Evolutionary conservation across 35 echinoderm and acorn worm species (phyloP).

Genomic region (Amphiura filiformis): DNA sequence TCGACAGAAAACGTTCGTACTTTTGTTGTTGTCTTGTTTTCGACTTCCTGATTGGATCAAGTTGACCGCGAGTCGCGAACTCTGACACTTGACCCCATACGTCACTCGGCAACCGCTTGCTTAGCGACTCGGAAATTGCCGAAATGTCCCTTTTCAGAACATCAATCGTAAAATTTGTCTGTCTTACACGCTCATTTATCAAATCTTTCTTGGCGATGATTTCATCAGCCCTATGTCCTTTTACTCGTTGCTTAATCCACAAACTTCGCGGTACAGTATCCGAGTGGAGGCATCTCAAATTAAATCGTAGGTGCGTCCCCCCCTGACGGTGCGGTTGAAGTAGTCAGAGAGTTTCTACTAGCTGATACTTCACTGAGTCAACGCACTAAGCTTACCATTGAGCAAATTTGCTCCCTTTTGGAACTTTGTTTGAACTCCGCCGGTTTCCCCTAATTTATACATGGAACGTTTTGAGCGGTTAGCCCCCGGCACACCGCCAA

Average conservation of each 20-base stretch:
- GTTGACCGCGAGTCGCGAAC: slow-evolving; percentile 6
- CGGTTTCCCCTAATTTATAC: too few species aligned
- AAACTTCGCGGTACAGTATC: slow-evolving; percentile 15
- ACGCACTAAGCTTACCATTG: too few species aligned
- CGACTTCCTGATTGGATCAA: background rate
- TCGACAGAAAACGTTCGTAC: background rate
- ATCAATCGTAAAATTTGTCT: slow-evolving; percentile 34
- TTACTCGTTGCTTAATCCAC: slow-evolving; percentile 15
- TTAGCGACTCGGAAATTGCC: background rate
- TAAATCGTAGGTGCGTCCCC: slow-evolving; percentile 29
- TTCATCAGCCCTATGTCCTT: background rate
- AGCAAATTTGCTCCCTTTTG: too few species aligned
- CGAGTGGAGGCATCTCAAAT: slow-evolving; percentile 9
- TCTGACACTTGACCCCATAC: slow-evolving; percentile 12
- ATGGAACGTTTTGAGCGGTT: too few species aligned
- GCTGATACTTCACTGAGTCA: too few species aligned
- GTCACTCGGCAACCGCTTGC: background rate
- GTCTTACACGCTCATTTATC: slow-evolving; percentile 12
- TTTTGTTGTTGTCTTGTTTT: slow-evolving; percentile 17
- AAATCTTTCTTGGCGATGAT: slow-evolving; percentile 12
- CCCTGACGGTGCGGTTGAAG: too few species aligned
- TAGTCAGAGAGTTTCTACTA: too few species aligned
- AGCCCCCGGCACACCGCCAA: too few species aligned
- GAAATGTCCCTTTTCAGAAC: background rate
- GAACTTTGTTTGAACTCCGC: too few species aligned